Evolutionary conservation across 2,113 vertebrate genomes (phyloP).

Genomic region (Bagarius yarrelli): DNA sequence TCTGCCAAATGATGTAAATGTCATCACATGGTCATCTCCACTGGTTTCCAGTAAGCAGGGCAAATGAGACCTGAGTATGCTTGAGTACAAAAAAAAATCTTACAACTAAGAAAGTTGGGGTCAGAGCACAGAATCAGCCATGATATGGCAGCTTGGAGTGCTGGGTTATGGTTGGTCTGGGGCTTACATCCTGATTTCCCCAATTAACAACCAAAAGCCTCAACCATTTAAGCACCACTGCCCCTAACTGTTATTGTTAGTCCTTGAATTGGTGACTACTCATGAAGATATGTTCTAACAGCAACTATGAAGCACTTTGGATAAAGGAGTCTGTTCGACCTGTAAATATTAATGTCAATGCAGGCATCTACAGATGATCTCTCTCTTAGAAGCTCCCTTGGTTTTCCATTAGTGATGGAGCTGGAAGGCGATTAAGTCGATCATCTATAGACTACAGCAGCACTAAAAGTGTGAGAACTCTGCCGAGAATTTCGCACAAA

Average conservation of each 20-base stretch:
- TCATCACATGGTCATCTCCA: too few species aligned
- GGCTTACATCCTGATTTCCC: too few species aligned
- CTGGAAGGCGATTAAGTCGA: constrained; percentile 8
- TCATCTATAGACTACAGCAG: constrained; percentile 20
- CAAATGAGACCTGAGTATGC: too few species aligned
- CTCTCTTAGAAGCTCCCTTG: constrained; percentile 25
- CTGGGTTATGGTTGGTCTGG: too few species aligned
- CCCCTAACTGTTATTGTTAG: neutral
- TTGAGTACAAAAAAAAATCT: too few species aligned
- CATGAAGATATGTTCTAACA: neutral
- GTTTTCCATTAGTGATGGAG: constrained; percentile 23
- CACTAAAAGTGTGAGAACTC: constrained; percentile 22
- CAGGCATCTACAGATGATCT: constrained; percentile 9
- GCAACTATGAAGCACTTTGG: neutral
- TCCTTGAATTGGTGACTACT: neutral
- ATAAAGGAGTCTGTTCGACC: neutral
- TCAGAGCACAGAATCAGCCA: too few species aligned
- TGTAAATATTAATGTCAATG: constrained; percentile 5
- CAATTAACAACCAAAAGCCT: too few species aligned
- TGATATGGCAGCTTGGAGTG: too few species aligned
- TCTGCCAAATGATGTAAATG: too few species aligned
- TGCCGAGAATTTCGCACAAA: neutral
- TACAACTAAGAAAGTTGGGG: too few species aligned
- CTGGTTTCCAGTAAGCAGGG: too few species aligned
- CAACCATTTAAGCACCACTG: too few species aligned